Conservation (phyloP, 2,113 vertebrate species). For the Nymphicus hollandicus region DNA sequence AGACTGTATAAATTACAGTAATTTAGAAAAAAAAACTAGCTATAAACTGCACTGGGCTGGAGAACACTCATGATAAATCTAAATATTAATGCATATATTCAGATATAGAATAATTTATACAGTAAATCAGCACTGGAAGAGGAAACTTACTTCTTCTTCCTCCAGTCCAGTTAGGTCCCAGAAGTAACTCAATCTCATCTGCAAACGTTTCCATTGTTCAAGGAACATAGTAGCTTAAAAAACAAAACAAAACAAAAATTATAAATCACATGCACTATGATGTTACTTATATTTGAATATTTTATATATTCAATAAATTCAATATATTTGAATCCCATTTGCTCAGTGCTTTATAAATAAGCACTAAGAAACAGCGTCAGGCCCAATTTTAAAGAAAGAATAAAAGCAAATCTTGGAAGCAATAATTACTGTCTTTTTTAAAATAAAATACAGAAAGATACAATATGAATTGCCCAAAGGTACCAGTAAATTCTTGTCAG, state of each 20-base stretch:
- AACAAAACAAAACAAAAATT: background rate
- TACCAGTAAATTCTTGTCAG: background rate
- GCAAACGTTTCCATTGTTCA: constrained; percentile 94
- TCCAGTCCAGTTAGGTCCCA: constrained; percentile 95
- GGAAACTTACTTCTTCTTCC: constrained; percentile 88
- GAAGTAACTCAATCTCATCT: constrained; percentile 90
- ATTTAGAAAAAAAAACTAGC: background rate
- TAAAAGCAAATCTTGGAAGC: background rate
- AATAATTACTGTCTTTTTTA: background rate
- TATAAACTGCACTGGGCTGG: background rate
- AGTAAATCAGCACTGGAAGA: background rate
- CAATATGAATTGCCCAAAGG: background rate
- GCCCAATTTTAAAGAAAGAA: background rate
- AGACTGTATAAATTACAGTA: background rate
- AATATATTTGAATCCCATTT: background rate
- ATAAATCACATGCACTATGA: background rate
- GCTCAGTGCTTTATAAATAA: background rate
- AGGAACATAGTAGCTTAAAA: constrained; percentile 91
- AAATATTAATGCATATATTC: background rate
- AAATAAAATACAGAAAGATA: background rate
- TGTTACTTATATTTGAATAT: background rate
- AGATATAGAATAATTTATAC: background rate
- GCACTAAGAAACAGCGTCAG: background rate
- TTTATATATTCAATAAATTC: background rate
- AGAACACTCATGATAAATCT: background rate